phyloP scores from a whole-genome alignment of 2,797 vertebrate genomes.

The Tadarida brasiliensis region DNA sequence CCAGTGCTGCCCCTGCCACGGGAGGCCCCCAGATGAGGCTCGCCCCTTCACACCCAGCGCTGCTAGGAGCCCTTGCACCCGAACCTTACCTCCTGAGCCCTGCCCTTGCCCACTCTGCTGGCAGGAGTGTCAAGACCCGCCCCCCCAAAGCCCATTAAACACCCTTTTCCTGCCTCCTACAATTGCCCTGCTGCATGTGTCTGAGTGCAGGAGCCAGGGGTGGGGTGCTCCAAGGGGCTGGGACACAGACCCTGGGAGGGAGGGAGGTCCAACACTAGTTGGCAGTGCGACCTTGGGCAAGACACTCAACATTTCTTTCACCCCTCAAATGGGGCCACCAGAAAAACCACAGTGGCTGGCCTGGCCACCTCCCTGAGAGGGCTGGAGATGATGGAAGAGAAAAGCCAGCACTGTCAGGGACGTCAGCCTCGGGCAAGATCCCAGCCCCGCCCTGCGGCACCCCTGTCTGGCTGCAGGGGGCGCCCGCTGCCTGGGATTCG shows the following conservation, averaged over 20 bases:
- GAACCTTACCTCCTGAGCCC: neutral
- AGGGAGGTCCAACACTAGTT: neutral
- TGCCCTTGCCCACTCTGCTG: neutral
- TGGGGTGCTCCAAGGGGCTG: too few relatives aligned
- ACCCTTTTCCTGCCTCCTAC: neutral
- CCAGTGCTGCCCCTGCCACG: neutral
- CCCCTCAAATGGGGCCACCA: neutral
- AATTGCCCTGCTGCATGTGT: neutral
- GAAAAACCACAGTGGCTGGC: neutral
- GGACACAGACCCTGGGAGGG: neutral
- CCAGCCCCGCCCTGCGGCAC: neutral
- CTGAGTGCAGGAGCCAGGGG: neutral
- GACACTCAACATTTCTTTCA: neutral
- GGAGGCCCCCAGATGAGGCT: neutral
- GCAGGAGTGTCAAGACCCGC: neutral
- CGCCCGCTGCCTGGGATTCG: neutral
- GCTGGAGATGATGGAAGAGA: neutral
- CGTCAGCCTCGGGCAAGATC: neutral
- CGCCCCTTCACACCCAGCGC: neutral
- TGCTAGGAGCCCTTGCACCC: neutral
- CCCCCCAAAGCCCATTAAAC: constrained; percentile 59
- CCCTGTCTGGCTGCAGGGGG: constrained; percentile 60
- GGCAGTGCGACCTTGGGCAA: neutral
- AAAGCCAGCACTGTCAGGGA: neutral
- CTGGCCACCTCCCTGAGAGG: neutral